Evolutionary conservation across 2,113 vertebrate species (phyloP).

Genomic region (Sphyrna mokarran): DNA sequence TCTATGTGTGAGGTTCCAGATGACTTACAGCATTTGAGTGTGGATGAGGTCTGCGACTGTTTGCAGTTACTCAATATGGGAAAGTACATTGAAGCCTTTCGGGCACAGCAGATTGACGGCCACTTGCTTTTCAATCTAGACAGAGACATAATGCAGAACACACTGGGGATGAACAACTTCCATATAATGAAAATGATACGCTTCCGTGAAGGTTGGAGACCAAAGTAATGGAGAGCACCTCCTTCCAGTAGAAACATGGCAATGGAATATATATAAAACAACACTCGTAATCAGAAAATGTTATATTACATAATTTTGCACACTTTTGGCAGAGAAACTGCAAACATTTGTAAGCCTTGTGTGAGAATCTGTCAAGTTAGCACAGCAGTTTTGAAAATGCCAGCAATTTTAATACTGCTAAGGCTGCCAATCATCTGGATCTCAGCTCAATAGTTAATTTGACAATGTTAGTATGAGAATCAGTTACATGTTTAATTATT

Average conservation of each 20-base stretch:
- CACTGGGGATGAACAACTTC: slow-evolving; percentile 40
- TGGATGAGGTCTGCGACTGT: slow-evolving; percentile 42
- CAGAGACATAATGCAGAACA: slow-evolving; percentile 38
- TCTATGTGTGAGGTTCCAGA: slow-evolving; percentile 38
- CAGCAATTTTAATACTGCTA: neutral
- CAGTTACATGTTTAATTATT: neutral
- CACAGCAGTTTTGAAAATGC: neutral
- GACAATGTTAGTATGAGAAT: neutral
- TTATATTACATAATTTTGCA: neutral
- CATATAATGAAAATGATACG: slow-evolving; percentile 36
- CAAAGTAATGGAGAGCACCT: neutral
- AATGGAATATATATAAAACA: neutral
- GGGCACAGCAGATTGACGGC: slow-evolving; percentile 41
- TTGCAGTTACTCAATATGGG: slow-evolving; percentile 40
- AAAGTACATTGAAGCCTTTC: slow-evolving; percentile 39
- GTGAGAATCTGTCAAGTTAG: neutral
- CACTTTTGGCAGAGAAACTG: neutral
- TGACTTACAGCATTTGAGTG: slow-evolving; percentile 38
- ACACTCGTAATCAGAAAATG: neutral
- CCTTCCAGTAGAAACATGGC: neutral
- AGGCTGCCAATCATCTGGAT: neutral
- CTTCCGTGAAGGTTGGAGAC: slow-evolving; percentile 42
- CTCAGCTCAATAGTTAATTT: neutral
- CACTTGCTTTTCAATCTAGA: slow-evolving; percentile 39
- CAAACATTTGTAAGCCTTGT: neutral